Base-by-base conservation (phyloP, 2,888 invertebrate species). In the Sipha maydis region DNA sequence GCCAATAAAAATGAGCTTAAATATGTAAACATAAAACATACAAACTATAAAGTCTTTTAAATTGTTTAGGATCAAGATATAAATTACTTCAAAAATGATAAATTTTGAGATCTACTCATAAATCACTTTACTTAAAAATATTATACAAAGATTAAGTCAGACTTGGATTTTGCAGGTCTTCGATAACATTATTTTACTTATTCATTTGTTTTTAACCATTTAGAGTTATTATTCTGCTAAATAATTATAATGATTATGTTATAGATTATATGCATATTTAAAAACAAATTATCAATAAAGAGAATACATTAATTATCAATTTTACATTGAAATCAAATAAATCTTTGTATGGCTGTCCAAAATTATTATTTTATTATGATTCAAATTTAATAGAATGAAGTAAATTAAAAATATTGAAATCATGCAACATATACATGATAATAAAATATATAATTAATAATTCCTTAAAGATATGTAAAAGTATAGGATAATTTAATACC, bases 71-170 rank as follows among this genome's bases (percentile, higher is more conserved):
- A 83, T 31, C 21, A 54, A 83, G 25, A 83, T 41, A 38, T 3
- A 71, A 25, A 71, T 83, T 71, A 71, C 79, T 79, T 61, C 71
- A 71, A 71, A 48, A 83, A 83, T 54, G 71, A 83, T 31, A 71
- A 69, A 71, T 54, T 83, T 48, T 71, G 71, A 83, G 82, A 83
- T 83, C 82, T 54, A 34, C 71, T 71, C 71, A 48, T 5, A 34
- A 34, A 34, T 34, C 34, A 82, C 41, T 69, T 14, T 2, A 82
- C 48, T 82, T 71, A 7, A 83, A 31, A 82, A 71, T 21, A 48
- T 9, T 28, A 69, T 5, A 48, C 4, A 5, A 69, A 69, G 0
- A 69, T 31, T 28, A 4, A 69, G n/a, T 83, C 71, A 83, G 69
- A 69, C 71, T 71, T 71, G 28, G 14, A 5, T 48, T 31, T 25